Conservation (phyloP, 2,113 vertebrate genomes). For the Carettochelys insculpta region DNA sequence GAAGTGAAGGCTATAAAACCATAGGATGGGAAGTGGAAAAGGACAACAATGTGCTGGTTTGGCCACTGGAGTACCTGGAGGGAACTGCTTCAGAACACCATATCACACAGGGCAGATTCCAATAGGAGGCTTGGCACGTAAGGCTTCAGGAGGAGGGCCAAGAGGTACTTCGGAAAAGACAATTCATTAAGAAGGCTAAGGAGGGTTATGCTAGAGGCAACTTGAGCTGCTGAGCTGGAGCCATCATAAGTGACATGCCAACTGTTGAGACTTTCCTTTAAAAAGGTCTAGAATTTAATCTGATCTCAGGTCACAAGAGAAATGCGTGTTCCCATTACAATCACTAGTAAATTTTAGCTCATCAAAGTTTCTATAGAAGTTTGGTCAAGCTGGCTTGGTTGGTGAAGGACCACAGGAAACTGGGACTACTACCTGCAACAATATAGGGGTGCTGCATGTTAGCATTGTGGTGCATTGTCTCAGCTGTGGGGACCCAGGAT, state of each 20-base stretch:
- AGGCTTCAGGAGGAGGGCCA: not conserved
- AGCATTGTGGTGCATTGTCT: not conserved
- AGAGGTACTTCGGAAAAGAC: not conserved
- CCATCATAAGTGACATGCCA: not conserved
- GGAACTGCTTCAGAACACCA: not conserved
- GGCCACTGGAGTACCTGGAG: not conserved
- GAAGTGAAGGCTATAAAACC: not conserved
- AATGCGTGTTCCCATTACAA: not conserved
- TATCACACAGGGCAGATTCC: not conserved
- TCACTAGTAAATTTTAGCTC: not conserved
- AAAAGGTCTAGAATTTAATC: not conserved
- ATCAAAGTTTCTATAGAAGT: not conserved
- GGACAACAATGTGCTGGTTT: not conserved
- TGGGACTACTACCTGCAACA: not conserved
- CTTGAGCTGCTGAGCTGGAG: not conserved
- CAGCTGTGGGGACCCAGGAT: not conserved
- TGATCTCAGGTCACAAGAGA: not conserved
- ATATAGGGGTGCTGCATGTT: not conserved
- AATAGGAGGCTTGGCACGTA: not conserved
- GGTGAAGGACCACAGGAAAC: not conserved
- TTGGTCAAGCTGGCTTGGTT: not conserved
- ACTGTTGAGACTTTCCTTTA: not conserved
- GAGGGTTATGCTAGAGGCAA: conserved; percentile 3
- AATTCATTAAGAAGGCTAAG: not conserved
- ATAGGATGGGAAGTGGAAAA: not conserved